These are phyloP conservation scores for Tauraco hartlaubi DNA, from an alignment of 2,797 vertebrate genomes.

Conservation along the genomic window DNA sequence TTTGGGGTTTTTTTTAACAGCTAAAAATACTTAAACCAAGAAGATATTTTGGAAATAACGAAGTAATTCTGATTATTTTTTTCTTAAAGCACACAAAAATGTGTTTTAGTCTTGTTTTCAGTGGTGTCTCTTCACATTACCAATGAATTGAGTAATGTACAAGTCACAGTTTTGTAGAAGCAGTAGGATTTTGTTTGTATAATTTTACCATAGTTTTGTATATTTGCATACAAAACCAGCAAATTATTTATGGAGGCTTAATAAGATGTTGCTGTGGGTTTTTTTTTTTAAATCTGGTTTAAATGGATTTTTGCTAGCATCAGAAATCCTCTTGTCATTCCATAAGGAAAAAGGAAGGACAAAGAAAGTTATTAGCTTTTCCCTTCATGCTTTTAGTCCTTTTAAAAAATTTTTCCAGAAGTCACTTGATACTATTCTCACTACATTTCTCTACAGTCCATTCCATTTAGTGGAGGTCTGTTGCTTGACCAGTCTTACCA, in stretches of 20 bases:
- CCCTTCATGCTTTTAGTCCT: not conserved
- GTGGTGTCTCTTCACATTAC: not conserved
- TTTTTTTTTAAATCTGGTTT: not conserved
- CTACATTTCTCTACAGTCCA: not conserved
- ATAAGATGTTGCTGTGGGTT: not conserved
- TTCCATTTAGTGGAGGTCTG: not conserved
- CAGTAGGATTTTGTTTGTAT: not conserved
- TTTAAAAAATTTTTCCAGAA: not conserved
- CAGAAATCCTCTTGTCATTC: not conserved
- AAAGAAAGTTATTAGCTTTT: not conserved
- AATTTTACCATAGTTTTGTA: not conserved
- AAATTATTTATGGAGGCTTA: not conserved
- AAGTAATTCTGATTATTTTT: not conserved
- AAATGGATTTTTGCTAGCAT: not conserved
- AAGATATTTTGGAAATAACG: not conserved
- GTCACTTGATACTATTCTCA: not conserved
- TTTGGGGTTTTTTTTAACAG: not conserved
- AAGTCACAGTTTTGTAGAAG: not conserved
- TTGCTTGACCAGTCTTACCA: not conserved
- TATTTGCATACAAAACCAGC: not conserved
- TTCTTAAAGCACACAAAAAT: not conserved
- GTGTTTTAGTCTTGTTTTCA: not conserved
- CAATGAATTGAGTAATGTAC: not conserved
- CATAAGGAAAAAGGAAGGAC: not conserved
- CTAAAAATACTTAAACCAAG: not conserved